Base-by-base conservation (phyloP, 2,797 vertebrate species). In the Chaetophractus vellerosus region DNA sequence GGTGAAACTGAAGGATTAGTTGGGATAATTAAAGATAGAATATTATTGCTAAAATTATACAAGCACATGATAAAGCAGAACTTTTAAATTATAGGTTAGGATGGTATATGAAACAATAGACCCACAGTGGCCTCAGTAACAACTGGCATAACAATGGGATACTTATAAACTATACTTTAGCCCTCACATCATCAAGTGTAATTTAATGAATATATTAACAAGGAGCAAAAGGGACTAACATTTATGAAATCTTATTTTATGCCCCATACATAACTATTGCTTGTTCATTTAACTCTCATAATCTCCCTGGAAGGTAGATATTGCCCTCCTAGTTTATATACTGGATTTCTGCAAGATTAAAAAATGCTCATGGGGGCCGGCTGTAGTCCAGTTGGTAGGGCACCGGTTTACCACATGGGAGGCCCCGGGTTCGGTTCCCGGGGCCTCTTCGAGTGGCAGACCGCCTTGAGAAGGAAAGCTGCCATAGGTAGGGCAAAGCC, bases 61-160 rank as follows among this genome's bases (percentile, higher is more conserved):
- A 69, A 78, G 76, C 88, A 14, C 63, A 76, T 2, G 57, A 38
- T 82, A 85, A 81, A 72, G 80, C 71, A 81, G 96, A 80, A 93
- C 92, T 86, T 94, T 74, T 76, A 93, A 96, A 97, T 96, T 92
- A 87, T 2, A 92, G 79, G 36, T 83, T 93, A 79, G 50, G 61
- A 61, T 82, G 80, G 50, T 72, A 48, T 6, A 12, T 36, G 71
- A 68, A 94, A 94, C 74, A 72, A 57, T 96, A 94, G 93, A 80
- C 55, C 7, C 63, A 4, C 19, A 36, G 6, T 74, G 85, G 75
- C 82, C 80, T 72, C 82, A 86, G 36, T 48, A 63, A 23, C 64
- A 83, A 57, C n/a, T 45, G 24, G 48, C 24, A 2, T 23, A 19
- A 31, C 83, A 64, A 57, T 68, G 52, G 28, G 90, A 79, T 94